phyloP scores from a whole-genome alignment of 2,888 invertebrate species.

The Tipula vernalis region DNA sequence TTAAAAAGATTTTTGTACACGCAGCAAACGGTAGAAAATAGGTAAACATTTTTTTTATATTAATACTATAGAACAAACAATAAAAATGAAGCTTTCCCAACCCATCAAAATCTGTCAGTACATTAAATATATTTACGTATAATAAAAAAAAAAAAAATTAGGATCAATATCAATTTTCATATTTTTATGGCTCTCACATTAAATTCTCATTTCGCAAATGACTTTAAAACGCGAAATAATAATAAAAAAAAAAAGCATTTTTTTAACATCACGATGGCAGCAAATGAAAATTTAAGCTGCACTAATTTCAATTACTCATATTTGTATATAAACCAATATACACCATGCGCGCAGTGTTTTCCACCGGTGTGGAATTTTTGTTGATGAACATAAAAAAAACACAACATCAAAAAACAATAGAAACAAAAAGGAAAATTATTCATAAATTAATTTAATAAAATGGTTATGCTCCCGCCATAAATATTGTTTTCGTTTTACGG shows the following conservation, averaged over 20 bases:
- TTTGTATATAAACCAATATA: background rate
- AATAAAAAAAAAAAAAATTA: background rate
- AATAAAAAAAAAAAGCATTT: background rate
- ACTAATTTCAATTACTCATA: background rate
- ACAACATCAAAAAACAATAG: background rate
- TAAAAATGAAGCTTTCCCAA: background rate
- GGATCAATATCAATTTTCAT: background rate
- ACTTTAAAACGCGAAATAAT: background rate
- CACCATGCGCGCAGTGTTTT: background rate
- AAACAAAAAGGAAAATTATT: background rate
- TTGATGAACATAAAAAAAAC: background rate
- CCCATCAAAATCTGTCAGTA: background rate
- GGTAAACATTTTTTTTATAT: too few species aligned
- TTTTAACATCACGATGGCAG: background rate
- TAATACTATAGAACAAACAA: too few species aligned
- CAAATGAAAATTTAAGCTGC: background rate
- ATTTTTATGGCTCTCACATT: background rate
- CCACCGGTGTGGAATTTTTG: background rate
- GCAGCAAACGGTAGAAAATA: too few species aligned
- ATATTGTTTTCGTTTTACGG: background rate
- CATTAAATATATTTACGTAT: too few species aligned
- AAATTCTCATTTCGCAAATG: background rate
- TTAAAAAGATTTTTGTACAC: background rate
- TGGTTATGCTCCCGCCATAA: background rate
- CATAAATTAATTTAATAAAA: conserved; percentile 4